Base-by-base conservation (phyloP, 2,113 vertebrate species). In the Syngnathoides biaculeatus region DNA sequence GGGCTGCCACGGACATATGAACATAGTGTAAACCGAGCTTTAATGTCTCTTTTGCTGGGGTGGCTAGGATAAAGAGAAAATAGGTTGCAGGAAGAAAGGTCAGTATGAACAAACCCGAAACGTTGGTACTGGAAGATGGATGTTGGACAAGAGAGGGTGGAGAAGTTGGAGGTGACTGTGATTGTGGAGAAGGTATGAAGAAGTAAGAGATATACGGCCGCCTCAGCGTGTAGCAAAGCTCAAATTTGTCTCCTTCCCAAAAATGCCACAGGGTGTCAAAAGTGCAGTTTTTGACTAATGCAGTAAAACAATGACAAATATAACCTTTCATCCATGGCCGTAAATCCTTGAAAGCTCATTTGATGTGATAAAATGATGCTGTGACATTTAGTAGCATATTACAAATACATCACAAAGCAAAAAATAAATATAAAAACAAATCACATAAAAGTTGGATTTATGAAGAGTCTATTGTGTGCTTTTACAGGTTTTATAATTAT, bases 351-450 rank as follows among this genome's bases (percentile, higher is more conserved):
- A 40, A 45, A 70, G 65, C 40, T 52, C 12, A 55, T n/a, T 40
- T 56, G 2, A 67, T 64, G 64, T 59, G 62, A 65, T 69, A 19
- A 65, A 53, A 26, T n/a, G 20, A 14, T 26, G n/a, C 26, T 27
- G 27, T 30, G 45, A 67, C 55, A 27, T 15, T 15, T 8, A 57
- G 55, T 5, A 14, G 26, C 17, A 30, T 57, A 27, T 27, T 5
- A 27, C 1, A 27, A 2, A 10, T 8, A n/a, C 17, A 9, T 7
- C 24, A 26, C 14, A 17, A 57, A 58, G 19, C 3, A 35, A 35
- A 35, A 15, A 27, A n/a, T n/a, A n/a, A n/a, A n/a, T n/a, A n/a
- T n/a, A n/a, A n/a, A n/a, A n/a, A n/a, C n/a, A n/a, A n/a, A n/a
- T n/a, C 53, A 56, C 53, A n/a, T 19, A 19, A 50, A 50, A 50